phyloP scores from a whole-genome alignment of 2,113 vertebrate genomes.

The Miniopterus natalensis region DNA sequence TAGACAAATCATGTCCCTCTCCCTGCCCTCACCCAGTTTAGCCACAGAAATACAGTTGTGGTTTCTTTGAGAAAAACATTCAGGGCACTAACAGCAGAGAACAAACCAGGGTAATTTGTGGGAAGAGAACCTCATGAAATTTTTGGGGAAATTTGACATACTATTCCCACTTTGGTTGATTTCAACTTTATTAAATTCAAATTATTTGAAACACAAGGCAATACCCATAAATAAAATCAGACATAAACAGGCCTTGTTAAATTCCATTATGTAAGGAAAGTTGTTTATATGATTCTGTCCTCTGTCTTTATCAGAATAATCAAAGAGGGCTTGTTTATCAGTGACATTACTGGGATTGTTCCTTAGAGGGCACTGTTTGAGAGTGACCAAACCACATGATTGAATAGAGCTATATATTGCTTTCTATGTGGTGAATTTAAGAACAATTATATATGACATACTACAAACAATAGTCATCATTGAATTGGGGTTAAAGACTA shows the following conservation, averaged over 20 bases:
- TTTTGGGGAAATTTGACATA: conserved; percentile 44
- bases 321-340: not conserved
- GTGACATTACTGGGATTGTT: not conserved
- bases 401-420: not conserved
- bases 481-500: not conserved
- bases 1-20: not conserved
- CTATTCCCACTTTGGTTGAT: conserved; percentile 40
- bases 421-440: not conserved
- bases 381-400: not conserved
- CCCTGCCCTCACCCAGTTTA: not conserved
- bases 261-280: not conserved
- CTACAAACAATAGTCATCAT: not conserved
- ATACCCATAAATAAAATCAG: conserved; percentile 8
- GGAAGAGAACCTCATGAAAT: conserved; percentile 66
- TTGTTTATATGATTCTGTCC: not conserved
- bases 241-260: conserved; percentile 27
- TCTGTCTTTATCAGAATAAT: conserved; percentile 27
- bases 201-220: conserved; percentile 54
- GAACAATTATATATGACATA: not conserved
- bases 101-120: conserved; percentile 54
- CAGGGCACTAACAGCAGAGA: conserved; percentile 37
- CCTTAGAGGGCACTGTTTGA: not conserved
- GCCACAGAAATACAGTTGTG: conserved; percentile 45
- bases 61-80: conserved; percentile 61
- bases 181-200: conserved; percentile 70